Evolutionary conservation across 2,888 invertebrate species (phyloP), one percentile per base, ranked within the genome.

Genomic region (Protodeltote pygarga): DNA sequence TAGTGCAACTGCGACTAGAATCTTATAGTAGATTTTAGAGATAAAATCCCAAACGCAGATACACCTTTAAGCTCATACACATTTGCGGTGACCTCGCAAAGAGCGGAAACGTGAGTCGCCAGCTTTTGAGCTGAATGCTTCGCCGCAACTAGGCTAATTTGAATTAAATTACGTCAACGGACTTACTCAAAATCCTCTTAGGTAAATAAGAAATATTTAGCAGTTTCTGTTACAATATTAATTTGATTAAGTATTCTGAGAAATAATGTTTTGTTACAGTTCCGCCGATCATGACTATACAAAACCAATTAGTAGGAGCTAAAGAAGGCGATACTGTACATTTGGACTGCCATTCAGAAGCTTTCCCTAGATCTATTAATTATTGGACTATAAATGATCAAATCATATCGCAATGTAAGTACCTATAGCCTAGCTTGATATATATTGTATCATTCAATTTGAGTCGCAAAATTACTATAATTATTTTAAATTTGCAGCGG

Each of bases 281-380:
- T 91, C 94, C 95, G 21, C 96, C 96, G 33, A 95, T 95, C 93
- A 95, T 96, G 81, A 95, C 94, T 92, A 95, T 96, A 80, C 95
- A 95, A 74, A 95, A 96, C 83, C 95, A 95, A 84, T 90, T 96
- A 74, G 94, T 96, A 3, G 96, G 95, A 21, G 95, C 95, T 1
- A 93, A 94, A 66, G 93, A 94, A 73, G 95, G 95, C 14, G 95
- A 95, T 68, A 93, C 94, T 58, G 93, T 95, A 71, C 93, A 94
- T 33, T 85, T 96, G 59, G 95, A 95, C 72, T 96, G 96, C 73
- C 93, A 94, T 76, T 95, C 95, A 10, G 96, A 96, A 85, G 96
- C 96, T 13, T 95, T 93, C 77, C 96, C 96, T 17, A 94, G 94
- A 80, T 95, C 95, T 52, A 95, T 96, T 74, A 96, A 95, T 87